Evolutionary conservation across 2,888 invertebrate genomes (phyloP).

Genomic region (Epiblema foenella): DNA sequence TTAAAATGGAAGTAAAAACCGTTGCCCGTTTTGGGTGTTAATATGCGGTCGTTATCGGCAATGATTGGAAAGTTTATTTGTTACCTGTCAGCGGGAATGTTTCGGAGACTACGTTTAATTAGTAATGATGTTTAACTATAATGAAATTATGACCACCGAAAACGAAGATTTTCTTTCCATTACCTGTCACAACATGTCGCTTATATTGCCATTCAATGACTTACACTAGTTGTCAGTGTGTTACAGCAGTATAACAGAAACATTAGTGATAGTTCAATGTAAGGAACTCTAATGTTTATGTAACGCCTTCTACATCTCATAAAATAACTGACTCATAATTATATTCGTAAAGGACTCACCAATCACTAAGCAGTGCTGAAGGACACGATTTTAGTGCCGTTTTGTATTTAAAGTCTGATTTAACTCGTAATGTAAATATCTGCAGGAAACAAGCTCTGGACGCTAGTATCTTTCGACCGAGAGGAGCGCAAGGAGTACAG

Average conservation of each 20-base stretch:
- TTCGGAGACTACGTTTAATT: neutral
- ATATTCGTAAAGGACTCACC: neutral
- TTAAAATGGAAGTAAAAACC: conserved; percentile 32
- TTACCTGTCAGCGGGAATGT: neutral
- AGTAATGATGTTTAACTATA: too few relatives aligned
- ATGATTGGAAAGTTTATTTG: conserved; percentile 27
- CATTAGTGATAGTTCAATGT: neutral
- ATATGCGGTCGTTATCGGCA: conserved; percentile 7
- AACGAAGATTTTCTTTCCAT: too few relatives aligned
- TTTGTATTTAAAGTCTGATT: neutral
- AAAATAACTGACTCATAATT: neutral
- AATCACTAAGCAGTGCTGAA: neutral
- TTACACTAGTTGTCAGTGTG: neutral
- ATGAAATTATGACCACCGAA: too few relatives aligned
- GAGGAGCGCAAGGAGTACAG: conserved; percentile 94
- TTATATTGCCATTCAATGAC: neutral
- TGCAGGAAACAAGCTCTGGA: conserved; percentile 87
- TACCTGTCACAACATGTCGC: too few relatives aligned
- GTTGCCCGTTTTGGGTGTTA: conserved; percentile 20
- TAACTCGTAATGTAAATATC: neutral
- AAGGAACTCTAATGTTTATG: too few relatives aligned
- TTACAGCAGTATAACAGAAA: neutral
- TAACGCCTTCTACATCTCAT: too few relatives aligned
- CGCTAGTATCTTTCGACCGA: conserved; percentile 92
- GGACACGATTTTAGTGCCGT: neutral